phyloP scores from a whole-genome alignment of 2,797 vertebrate genomes.

The Clarias pachynema region DNA sequence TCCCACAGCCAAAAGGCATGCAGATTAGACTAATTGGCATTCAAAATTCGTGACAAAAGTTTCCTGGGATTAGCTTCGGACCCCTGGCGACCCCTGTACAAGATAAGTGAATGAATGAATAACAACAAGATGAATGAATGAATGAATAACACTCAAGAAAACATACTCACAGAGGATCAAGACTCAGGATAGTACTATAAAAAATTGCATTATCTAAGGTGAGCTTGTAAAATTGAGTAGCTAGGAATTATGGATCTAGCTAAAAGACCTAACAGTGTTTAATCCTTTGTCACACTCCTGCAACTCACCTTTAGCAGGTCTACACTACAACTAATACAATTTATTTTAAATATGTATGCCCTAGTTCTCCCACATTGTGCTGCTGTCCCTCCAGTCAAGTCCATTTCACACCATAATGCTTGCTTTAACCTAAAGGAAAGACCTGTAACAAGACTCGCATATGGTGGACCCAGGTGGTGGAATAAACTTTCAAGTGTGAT shows the following conservation, averaged over 20 bases:
- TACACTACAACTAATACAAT: background rate
- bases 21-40: too few species aligned
- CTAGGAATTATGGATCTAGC: background rate
- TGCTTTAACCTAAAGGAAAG: background rate
- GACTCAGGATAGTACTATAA: background rate
- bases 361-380: background rate
- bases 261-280: background rate
- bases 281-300: background rate
- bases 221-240: background rate
- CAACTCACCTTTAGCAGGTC: background rate
- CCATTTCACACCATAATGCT: constrained; percentile 4
- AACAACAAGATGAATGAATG: background rate
- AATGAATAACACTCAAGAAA: background rate
- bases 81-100: background rate
- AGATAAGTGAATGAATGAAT: too few species aligned
- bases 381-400: background rate
- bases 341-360: background rate
- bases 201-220: background rate
- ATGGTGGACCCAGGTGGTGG: background rate
- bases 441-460: background rate
- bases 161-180: background rate
- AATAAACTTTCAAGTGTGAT: background rate
- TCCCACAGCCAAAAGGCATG: too few species aligned
- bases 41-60: too few species aligned
- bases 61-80: too few species aligned